Evolutionary conservation across 1,140 invertebrate genomes (phyloP).

Genomic region (Drosophila jambulina): DNA sequence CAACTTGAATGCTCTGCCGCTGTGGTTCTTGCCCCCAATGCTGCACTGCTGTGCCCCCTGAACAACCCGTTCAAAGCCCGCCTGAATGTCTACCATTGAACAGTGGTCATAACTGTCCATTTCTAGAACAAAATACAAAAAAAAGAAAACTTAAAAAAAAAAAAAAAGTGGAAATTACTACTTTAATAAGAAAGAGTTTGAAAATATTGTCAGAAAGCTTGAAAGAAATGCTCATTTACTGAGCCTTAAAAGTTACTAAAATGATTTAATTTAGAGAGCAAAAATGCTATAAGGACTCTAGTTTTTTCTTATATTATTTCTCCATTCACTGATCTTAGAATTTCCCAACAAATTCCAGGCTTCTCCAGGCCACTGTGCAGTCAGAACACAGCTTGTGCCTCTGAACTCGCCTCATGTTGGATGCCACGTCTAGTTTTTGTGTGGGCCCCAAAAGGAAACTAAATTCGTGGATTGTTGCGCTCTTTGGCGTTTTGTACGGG

Average conservation of each 20-base stretch:
- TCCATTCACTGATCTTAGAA: background rate
- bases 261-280: no score
- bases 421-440: constrained; percentile 52
- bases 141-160: background rate
- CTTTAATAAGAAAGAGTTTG: background rate
- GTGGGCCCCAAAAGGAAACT: constrained; percentile 73
- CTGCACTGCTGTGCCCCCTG: background rate
- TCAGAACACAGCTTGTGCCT: constrained; percentile 33
- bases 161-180: background rate
- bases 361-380: background rate
- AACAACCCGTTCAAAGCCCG: background rate
- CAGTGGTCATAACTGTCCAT: background rate
- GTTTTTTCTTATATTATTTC: background rate
- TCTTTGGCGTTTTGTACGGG: constrained; percentile 68
- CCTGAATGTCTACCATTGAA: constrained; percentile 7
- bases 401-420: constrained; percentile 42
- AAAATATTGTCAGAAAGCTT: background rate
- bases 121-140: background rate
- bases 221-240: background rate
- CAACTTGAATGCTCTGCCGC: constrained; percentile 30
- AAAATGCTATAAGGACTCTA: accelerated
- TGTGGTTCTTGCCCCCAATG: constrained; percentile 29
- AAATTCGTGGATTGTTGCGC: constrained; percentile 80
- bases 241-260: background rate
- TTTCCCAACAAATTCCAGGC: background rate